Evolutionary conservation across 2,888 invertebrate species (phyloP).

Genomic region (Aphodius granarius): DNA sequence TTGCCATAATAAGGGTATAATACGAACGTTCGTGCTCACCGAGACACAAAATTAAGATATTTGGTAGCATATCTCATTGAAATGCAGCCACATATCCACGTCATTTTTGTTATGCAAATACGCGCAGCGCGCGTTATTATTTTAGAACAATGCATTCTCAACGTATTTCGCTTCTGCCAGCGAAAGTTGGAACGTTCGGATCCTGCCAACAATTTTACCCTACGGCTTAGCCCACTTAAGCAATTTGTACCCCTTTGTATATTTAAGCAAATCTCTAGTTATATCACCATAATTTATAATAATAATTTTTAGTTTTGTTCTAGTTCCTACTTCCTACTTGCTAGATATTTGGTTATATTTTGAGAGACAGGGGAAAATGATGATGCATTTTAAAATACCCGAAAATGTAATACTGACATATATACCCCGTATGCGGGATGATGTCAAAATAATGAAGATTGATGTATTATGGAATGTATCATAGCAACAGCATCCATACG

Average conservation of each 20-base stretch:
- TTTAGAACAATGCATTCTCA: background rate
- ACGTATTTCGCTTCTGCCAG: background rate
- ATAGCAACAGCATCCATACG: background rate
- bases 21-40: background rate
- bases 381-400: background rate
- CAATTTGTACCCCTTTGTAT: background rate
- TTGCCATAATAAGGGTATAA: background rate
- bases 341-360: no score
- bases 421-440: background rate
- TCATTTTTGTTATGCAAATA: background rate
- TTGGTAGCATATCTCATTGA: background rate
- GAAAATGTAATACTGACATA: background rate
- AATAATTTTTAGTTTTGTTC: background rate
- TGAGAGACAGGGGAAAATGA: background rate
- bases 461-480: constrained; percentile 1
- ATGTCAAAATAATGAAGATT: constrained; percentile 13
- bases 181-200: background rate
- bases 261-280: background rate
- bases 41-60: background rate
- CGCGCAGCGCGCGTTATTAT: background rate
- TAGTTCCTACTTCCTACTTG: no score
- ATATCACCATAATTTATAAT: background rate
- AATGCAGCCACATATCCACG: background rate
- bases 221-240: background rate
- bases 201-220: background rate